phyloP scores from a whole-genome alignment of 2,888 invertebrate species.

The Plebejus anna region DNA sequence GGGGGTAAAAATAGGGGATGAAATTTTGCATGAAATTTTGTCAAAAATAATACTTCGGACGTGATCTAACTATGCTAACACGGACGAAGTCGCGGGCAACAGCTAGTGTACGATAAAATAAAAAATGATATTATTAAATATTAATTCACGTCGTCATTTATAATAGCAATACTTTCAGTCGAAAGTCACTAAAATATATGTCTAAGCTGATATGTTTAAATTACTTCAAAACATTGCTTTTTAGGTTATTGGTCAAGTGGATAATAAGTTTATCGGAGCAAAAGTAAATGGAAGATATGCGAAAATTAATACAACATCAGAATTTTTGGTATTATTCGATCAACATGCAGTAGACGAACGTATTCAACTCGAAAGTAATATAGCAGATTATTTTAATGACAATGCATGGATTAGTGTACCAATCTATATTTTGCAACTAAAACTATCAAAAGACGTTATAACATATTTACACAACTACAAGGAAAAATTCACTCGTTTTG shows the following conservation, averaged over 20 bases:
- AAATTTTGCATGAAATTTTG: no score
- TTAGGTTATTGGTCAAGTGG: slow-evolving; percentile 87
- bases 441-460: slow-evolving; percentile 67
- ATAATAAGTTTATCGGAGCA: slow-evolving; percentile 85
- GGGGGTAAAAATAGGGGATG: no score
- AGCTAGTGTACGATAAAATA: no score
- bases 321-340: slow-evolving; percentile 85
- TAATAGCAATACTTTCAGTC: no score
- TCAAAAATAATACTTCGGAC: no score
- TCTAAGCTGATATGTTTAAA: neutral
- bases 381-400: slow-evolving; percentile 73
- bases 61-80: no score
- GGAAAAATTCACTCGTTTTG: slow-evolving; percentile 79
- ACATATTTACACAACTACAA: slow-evolving; percentile 75
- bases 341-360: slow-evolving; percentile 95
- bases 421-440: slow-evolving; percentile 52
- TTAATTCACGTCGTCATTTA: no score
- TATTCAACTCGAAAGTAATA: slow-evolving; percentile 85
- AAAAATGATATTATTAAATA: no score
- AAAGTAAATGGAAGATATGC: slow-evolving; percentile 48
- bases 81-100: no score
- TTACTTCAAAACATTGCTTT: neutral
- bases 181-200: no score
- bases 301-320: slow-evolving; percentile 52
- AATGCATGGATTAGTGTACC: slow-evolving; percentile 57